Conservation (phyloP, 2,797 vertebrate genomes). For the Catamblyrhynchus diadema region DNA sequence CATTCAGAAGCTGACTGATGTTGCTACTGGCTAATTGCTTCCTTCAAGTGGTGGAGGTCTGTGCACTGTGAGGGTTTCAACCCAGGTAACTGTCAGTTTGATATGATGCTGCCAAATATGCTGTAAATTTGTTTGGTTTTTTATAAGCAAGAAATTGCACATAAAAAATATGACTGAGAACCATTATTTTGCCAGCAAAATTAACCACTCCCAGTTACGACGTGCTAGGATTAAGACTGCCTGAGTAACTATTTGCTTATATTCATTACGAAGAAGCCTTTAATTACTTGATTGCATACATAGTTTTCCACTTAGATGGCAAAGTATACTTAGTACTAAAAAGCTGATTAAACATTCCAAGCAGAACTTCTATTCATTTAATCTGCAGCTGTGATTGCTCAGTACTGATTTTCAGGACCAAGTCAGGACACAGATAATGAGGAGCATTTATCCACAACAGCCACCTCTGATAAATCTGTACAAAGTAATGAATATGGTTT, state of each 20-base stretch:
- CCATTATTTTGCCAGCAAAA: conserved; percentile 17
- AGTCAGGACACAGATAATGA: neutral
- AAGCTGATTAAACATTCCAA: conserved; percentile 36
- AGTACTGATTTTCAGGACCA: neutral
- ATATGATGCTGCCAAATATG: neutral
- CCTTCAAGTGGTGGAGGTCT: neutral
- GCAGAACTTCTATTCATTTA: neutral
- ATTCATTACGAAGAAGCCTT: conserved; percentile 19
- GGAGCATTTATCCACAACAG: neutral
- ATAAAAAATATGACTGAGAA: neutral
- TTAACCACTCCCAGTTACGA: neutral
- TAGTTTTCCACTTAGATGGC: conserved; percentile 45
- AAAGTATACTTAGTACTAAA: conserved; percentile 22
- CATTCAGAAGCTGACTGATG: neutral
- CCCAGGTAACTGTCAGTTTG: neutral
- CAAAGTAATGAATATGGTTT: neutral
- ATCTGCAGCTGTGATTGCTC: conserved; percentile 32
- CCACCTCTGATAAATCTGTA: neutral
- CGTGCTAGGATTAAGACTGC: neutral
- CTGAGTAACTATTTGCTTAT: conserved; percentile 11
- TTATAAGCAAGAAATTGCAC: neutral
- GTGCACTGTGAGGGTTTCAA: neutral
- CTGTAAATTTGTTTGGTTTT: neutral
- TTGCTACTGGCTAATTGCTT: neutral
- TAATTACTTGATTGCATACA: conserved; percentile 59